Evolutionary conservation across 2,888 invertebrate species (phyloP).

Genomic region (Spilarctia lutea): DNA sequence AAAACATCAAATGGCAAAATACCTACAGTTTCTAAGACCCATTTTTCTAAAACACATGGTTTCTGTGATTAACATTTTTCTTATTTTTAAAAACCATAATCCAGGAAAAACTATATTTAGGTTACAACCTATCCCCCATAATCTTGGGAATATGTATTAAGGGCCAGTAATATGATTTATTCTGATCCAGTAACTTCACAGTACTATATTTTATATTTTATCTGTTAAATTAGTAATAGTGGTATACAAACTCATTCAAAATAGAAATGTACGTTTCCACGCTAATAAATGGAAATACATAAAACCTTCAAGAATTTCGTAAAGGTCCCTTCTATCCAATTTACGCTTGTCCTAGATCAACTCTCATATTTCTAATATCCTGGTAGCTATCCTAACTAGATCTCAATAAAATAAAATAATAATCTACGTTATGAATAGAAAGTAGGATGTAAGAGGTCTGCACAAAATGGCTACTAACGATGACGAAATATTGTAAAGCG

Average conservation of each 20-base stretch:
- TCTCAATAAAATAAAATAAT: conserved; percentile 18
- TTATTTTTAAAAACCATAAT: too few species aligned
- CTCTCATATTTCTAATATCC: conserved; percentile 34
- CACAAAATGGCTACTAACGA: conserved; percentile 35
- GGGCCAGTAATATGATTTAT: too few species aligned
- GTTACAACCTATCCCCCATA: too few species aligned
- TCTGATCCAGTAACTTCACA: too few species aligned
- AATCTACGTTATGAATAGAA: neutral
- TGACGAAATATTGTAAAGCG: conserved; percentile 60
- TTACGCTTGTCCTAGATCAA: conserved; percentile 36
- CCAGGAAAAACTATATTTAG: too few species aligned
- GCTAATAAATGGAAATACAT: neutral
- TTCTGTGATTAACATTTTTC: too few species aligned
- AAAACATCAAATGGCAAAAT: too few species aligned
- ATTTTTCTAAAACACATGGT: too few species aligned
- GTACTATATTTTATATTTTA: too few species aligned
- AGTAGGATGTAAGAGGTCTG: conserved; percentile 21
- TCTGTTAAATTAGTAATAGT: too few species aligned
- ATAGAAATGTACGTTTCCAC: neutral
- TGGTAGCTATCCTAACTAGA: conserved; percentile 31
- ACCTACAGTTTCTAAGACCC: too few species aligned
- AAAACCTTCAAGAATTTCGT: conserved; percentile 1
- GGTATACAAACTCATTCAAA: neutral
- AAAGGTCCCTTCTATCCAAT: conserved; percentile 15
- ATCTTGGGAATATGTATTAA: too few species aligned